Percentiles rank a stretch among this genome's conserved stretches.
phyloP scores from a whole-genome alignment of 64 coral and sea anemone genomes.

The Catalaphyllia jardinei region DNA sequence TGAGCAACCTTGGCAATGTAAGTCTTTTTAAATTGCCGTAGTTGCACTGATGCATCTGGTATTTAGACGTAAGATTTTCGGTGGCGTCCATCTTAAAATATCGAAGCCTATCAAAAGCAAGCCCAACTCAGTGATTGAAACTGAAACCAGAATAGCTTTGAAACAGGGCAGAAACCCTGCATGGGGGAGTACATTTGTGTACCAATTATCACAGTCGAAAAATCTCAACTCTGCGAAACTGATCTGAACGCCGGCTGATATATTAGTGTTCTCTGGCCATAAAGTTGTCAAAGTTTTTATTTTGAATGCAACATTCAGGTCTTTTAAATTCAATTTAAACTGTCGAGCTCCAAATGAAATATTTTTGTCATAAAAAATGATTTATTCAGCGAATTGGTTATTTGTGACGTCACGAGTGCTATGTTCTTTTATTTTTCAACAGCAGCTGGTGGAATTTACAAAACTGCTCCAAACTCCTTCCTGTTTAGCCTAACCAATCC shows the following conservation, averaged over 20 bases:
- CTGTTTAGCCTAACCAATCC: slow-evolving; percentile 29
- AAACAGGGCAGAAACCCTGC: too few species aligned
- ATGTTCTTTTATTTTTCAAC: background rate
- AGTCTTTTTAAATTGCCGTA: background rate
- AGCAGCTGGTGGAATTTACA: background rate
- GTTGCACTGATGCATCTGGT: too few species aligned
- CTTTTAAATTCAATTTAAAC: background rate
- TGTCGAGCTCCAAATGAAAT: background rate
- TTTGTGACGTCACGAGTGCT: background rate
- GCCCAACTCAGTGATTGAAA: too few species aligned
- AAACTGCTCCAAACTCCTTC: slow-evolving; percentile 29
- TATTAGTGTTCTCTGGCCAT: background rate
- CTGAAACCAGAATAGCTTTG: too few species aligned
- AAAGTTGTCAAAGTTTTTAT: too few species aligned
- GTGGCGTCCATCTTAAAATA: too few species aligned
- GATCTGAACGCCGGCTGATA: too few species aligned
- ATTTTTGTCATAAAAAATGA: background rate
- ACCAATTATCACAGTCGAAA: too few species aligned
- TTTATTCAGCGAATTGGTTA: background rate
- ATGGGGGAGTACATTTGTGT: too few species aligned
- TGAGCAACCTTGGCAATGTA: slow-evolving; percentile 23
- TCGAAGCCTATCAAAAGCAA: too few species aligned
- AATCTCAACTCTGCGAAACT: too few species aligned
- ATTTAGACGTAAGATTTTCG: background rate
- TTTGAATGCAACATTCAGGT: too few species aligned